Base-by-base conservation (phyloP, 2,888 invertebrate genomes). In the Deroplatys truncata region DNA sequence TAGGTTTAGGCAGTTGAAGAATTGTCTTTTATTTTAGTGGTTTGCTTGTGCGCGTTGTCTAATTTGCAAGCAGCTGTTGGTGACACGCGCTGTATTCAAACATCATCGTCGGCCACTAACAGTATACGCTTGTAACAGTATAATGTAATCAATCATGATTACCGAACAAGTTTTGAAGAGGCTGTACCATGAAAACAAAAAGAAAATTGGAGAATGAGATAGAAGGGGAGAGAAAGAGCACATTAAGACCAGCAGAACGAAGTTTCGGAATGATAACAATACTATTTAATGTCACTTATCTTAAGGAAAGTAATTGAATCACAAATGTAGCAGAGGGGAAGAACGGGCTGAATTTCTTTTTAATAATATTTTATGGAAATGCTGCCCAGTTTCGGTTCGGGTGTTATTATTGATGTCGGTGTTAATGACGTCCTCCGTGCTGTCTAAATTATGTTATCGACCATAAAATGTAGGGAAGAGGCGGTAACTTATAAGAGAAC, bases 401-500 rank as follows among this genome's bases (percentile, higher is more conserved):
- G 9, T 31, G 84, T 82, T 72, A 72, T 72, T 72, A 72, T 72
- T 72, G 56, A 72, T 72, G 56, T 25, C 56, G 56, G 56, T 72
- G 56, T 72, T 72, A 72, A 72, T 72, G 20, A 72, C 56, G 56
- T 72, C 56, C 56, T 72, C 56, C 56, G 56, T 72, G 49, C 84
- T 84, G 88, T 89, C 84, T 86, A 84, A 88, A 86, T 88, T 86
- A 35, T 84, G 84, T 88, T 88, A 90, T 90, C 88, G 56, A 72
- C 56, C 56, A 72, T 72, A 72, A 72, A 72, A 72, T 72, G 56
- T 72, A 25, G 56, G 56, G 56, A 43, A 72, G 56, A 31, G 86
- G 90, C 88, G 88, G 90, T 90, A 88, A 90, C 88, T 90, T 88
- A 90, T 43, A 90, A 31, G 88, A 90, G 84, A 88, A 85, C 88